These are phyloP conservation scores for Aythya baeri DNA, from an alignment of 2,113 vertebrate genomes.

Conservation along the genomic window DNA sequence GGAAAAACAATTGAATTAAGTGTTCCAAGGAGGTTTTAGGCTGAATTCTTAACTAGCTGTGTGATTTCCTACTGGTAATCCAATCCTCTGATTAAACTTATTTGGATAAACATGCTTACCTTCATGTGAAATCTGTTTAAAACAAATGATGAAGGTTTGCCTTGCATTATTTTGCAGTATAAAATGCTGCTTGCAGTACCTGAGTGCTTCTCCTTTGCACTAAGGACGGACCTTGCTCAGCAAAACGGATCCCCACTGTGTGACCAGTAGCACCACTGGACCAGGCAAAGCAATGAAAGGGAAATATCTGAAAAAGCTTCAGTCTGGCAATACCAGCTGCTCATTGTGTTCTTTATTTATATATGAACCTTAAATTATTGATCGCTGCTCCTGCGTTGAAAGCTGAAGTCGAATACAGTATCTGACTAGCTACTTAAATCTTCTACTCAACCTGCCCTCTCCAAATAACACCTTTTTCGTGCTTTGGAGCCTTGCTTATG, in stretches of 20 bases:
- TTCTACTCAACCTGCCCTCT: not conserved
- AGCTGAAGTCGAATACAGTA: not conserved
- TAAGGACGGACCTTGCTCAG: not conserved
- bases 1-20: not conserved
- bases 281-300: not conserved
- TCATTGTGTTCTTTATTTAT: not conserved
- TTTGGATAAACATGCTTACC: not conserved
- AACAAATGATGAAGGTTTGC: not conserved
- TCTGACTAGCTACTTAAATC: not conserved
- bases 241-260: not conserved
- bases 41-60: slow-evolving; percentile 18
- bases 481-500: not conserved
- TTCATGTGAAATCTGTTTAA: slow-evolving; percentile 1
- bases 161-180: not conserved
- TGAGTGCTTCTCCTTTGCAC: not conserved
- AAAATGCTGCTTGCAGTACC: not conserved
- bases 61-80: not conserved
- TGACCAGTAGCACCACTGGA: not conserved
- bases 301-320: not conserved
- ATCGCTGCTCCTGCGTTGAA: not conserved
- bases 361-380: not conserved
- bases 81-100: not conserved
- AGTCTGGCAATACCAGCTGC: not conserved
- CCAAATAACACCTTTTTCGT: not conserved
- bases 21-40: not conserved